Conservation (phyloP, 2,113 vertebrate species). For the Osmerus mordax region DNA sequence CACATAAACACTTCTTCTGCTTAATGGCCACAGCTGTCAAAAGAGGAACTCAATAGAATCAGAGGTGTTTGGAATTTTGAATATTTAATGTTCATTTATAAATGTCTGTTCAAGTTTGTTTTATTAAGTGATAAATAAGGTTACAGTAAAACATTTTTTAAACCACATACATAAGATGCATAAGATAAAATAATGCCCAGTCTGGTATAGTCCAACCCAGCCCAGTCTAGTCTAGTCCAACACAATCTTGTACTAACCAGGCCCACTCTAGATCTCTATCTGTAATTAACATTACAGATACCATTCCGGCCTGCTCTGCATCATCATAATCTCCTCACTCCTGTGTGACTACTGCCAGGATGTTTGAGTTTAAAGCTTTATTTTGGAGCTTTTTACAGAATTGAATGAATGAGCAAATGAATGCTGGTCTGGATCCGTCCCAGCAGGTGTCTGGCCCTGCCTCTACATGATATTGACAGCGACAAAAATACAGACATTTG, state of each 20-base stretch:
- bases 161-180: too few relatives aligned
- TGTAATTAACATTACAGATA: conserved; percentile 4
- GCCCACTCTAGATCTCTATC: not conserved
- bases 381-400: conserved; percentile 42
- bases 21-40: conserved; percentile 74
- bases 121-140: too few relatives aligned
- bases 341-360: not conserved
- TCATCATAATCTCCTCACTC: conserved; percentile 9
- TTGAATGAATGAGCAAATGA: conserved; percentile 33
- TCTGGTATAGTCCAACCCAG: not conserved
- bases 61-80: not conserved
- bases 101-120: too few relatives aligned
- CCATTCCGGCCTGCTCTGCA: not conserved
- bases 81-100: too few relatives aligned
- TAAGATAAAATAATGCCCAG: not conserved
- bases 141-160: too few relatives aligned
- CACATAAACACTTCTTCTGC: conserved; percentile 70
- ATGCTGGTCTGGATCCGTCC: conserved; percentile 13
- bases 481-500: conserved; percentile 12
- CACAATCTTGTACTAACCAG: too few relatives aligned
- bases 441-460: conserved; percentile 31
- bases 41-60: conserved; percentile 23
- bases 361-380: conserved; percentile 29
- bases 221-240: not conserved
- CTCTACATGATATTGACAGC: conserved; percentile 33